Evolutionary conservation across 2,113 vertebrate species (phyloP).

Genomic region (Pachyramphus minor): DNA sequence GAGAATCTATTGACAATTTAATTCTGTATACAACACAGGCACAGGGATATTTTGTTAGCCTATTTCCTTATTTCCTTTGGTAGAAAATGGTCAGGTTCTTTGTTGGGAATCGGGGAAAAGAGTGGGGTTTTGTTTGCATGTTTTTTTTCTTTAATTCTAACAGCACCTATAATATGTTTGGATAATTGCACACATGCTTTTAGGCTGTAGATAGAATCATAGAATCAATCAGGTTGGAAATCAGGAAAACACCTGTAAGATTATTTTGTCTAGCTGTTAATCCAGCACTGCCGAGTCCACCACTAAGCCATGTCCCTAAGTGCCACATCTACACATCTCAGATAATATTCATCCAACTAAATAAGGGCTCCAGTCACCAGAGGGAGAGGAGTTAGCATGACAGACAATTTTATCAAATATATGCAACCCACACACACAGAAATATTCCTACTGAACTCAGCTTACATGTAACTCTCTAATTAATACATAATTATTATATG

Average conservation of each 20-base stretch:
- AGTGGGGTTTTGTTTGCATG: background rate
- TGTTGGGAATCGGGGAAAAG: rapidly evolving
- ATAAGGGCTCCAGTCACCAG: background rate
- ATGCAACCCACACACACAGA: background rate
- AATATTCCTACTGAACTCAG: background rate
- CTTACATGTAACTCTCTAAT: background rate
- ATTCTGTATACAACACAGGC: background rate
- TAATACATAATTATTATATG: background rate
- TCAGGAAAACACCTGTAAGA: background rate
- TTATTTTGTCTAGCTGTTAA: background rate
- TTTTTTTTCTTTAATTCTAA: background rate
- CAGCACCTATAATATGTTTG: background rate
- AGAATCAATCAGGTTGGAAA: background rate
- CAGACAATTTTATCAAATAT: background rate
- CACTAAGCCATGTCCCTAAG: background rate
- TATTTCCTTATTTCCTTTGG: background rate
- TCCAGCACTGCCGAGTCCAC: background rate
- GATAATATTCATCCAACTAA: background rate
- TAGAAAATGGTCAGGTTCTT: background rate
- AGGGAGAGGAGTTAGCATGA: background rate
- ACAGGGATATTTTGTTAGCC: background rate
- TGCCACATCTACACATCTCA: background rate
- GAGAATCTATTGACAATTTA: background rate
- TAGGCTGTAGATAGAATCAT: background rate
- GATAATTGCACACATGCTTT: background rate